These are phyloP conservation scores for Caenorhabditis wallacei DNA, from an alignment of 2,888 invertebrate genomes.

Conservation along the genomic window DNA sequence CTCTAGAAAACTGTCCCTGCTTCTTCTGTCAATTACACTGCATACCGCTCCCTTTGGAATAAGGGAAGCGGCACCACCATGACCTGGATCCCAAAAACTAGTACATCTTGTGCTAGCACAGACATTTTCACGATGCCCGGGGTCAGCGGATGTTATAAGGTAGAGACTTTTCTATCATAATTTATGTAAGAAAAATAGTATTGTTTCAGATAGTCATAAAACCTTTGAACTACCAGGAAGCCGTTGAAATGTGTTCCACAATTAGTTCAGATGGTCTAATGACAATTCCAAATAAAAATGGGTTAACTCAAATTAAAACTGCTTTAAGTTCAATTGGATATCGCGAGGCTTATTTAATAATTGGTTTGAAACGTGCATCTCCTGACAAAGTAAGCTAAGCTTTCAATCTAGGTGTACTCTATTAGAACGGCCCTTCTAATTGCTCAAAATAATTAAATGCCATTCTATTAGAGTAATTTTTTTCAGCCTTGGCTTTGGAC, in stretches of 20 bases:
- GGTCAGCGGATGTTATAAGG: slow-evolving; percentile 10
- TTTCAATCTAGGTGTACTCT: not conserved
- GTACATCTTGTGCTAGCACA: not conserved
- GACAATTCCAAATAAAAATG: slow-evolving; percentile 5
- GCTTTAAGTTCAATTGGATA: not conserved
- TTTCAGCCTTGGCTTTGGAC: not conserved
- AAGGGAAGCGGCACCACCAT: no score
- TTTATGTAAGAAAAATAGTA: no score
- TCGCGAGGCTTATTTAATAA: not conserved
- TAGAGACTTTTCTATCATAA: not conserved
- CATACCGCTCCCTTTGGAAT: not conserved
- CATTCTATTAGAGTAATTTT: no score
- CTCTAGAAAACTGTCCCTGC: no score
- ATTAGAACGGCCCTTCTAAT: no score
- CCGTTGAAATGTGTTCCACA: no score
- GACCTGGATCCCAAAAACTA: not conserved
- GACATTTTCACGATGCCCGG: not conserved
- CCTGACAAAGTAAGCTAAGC: not conserved
- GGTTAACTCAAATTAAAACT: not conserved
- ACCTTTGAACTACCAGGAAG: no score
- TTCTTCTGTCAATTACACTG: not conserved
- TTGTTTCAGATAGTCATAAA: no score
- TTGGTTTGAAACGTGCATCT: not conserved
- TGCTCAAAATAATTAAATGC: no score
- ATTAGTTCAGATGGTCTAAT: slow-evolving; percentile 6